Evolutionary conservation across 2,888 invertebrate species (phyloP), one percentile per base, ranked within the genome.

Genomic region (Phasia obesa): DNA sequence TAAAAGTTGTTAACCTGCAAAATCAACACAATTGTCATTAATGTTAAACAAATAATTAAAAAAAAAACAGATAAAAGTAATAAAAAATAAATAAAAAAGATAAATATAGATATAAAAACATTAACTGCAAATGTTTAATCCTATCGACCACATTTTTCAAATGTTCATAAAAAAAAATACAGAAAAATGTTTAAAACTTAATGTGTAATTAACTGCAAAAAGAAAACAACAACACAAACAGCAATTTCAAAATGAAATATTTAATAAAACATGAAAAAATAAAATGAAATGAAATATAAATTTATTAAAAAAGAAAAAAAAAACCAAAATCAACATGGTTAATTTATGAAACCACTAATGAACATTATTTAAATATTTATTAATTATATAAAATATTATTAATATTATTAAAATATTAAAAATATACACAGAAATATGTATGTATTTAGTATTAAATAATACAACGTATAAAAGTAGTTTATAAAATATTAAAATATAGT

Each of bases 321-420:
- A 38, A 62, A 19, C 3, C 11, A n/a, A 44, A 71, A 70, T 65
- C 65, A 55, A 67, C 60, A 71, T 49, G 79, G 79, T 83, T 83
- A 83, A 83, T 83, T 79, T 76, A 73, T 70, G 79, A 83, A 76
- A 71, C 83, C 83, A 76, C 83, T 76, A 83, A 83, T 83, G 75
- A 83, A 83, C 71, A 79, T 76, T 79, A 76, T 79, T 79, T 79
- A 83, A 83, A 79, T 83, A 83, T 76, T 79, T 76, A 83, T 79
- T 79, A 83, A 83, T 83, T 79, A 76, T 69, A 82, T 57, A n/a
- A n/a, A n/a, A n/a, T 74, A 79, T 71, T 49, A 65, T 55, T 67
- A 65, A 79, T 35, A 60, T 77, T 62, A 67, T 47, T 44, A 73
- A 65, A 62, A 23, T 64, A 84, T 77, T 64, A 77, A 83, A 75